Percentiles rank a stretch among this genome's conserved stretches.
phyloP scores from a whole-genome alignment of 2,113 vertebrate species.

The Drymodes brunneopygia region DNA sequence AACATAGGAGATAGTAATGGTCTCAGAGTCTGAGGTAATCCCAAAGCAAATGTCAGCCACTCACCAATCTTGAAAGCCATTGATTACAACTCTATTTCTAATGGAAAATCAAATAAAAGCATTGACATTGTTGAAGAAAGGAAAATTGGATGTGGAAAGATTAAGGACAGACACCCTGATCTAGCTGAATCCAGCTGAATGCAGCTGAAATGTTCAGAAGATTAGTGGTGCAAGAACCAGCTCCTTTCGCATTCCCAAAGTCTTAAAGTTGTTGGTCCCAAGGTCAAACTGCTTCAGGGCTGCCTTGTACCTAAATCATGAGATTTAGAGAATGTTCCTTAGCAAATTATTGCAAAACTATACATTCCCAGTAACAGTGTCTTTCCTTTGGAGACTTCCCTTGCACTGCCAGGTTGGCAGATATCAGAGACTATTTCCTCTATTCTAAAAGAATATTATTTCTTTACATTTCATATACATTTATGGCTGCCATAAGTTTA shows the following conservation, averaged over 20 bases:
- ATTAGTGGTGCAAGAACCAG: neutral
- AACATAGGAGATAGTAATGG: neutral
- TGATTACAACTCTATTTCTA: neutral
- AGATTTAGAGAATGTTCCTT: neutral
- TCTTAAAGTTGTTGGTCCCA: neutral
- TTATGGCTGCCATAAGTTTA: neutral
- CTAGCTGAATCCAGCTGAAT: neutral
- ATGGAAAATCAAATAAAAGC: conserved; percentile 5
- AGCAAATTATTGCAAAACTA: neutral
- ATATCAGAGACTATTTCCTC: neutral
- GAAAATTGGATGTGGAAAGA: neutral
- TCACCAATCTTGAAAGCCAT: neutral
- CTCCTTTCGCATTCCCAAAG: neutral
- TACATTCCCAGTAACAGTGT: neutral
- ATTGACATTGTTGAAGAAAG: neutral
- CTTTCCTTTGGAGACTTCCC: neutral
- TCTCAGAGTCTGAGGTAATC: neutral
- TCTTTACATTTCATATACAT: neutral
- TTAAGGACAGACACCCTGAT: neutral
- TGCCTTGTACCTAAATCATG: neutral
- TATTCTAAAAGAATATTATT: neutral
- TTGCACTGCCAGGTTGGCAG: neutral
- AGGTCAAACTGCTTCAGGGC: neutral
- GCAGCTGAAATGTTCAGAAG: neutral
- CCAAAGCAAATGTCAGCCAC: neutral